Evolutionary conservation across 2,113 vertebrate species (phyloP).

Genomic region (Oenanthe melanoleuca): DNA sequence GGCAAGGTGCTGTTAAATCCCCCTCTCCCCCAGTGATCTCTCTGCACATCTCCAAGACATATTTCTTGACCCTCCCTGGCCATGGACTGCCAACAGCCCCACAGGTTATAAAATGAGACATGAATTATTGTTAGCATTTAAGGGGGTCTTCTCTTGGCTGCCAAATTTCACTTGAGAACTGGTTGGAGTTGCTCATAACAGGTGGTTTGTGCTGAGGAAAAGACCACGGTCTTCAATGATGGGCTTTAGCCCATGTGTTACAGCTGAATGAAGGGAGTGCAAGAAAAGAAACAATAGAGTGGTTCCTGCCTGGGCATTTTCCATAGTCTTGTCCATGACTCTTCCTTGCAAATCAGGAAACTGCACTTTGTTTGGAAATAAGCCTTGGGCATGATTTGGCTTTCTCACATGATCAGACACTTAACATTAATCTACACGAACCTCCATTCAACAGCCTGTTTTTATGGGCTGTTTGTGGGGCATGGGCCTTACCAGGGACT

Average conservation of each 20-base stretch:
- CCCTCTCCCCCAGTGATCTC: not conserved
- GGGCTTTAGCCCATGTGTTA: not conserved
- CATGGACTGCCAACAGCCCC: accelerated
- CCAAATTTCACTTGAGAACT: not conserved
- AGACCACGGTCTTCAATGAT: not conserved
- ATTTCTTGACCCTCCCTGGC: not conserved
- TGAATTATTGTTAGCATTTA: not conserved
- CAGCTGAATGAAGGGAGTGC: not conserved
- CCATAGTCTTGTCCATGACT: not conserved
- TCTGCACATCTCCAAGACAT: not conserved
- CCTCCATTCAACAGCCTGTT: not conserved
- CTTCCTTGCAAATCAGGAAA: not conserved
- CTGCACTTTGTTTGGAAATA: not conserved
- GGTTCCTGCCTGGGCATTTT: not conserved
- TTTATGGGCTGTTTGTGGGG: not conserved
- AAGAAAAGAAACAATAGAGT: not conserved
- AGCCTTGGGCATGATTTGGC: not conserved
- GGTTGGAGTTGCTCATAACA: not conserved
- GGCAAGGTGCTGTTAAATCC: not conserved
- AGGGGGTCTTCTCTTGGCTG: not conserved
- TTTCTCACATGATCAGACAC: not conserved
- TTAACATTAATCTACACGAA: not conserved
- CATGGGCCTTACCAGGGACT: not conserved
- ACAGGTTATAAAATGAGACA: not conserved
- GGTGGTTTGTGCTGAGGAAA: not conserved